phyloP scores from a whole-genome alignment of 2,888 invertebrate species.

The Patella depressa region DNA sequence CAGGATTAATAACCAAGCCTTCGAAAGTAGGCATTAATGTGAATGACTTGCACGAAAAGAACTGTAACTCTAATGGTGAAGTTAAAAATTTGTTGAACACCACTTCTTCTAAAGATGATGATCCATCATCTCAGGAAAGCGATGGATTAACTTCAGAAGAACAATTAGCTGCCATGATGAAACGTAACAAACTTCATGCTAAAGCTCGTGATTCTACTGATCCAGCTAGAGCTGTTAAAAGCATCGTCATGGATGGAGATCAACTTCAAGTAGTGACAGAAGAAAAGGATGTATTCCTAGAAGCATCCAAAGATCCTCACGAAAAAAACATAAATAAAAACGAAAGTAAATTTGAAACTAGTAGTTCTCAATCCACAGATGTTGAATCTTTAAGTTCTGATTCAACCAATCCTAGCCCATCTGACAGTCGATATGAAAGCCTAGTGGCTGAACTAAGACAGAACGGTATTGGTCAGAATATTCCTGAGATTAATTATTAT shows the following conservation, averaged over 20 bases:
- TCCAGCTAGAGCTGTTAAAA: constrained; percentile 56
- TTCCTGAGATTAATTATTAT: constrained; percentile 4
- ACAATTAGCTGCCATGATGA: constrained; percentile 55
- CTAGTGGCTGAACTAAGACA: constrained; percentile 45
- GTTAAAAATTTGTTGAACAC: constrained; percentile 39
- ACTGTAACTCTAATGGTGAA: constrained; percentile 44
- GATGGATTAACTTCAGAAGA: constrained; percentile 61
- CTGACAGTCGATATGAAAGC: constrained; percentile 42
- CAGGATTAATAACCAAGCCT: constrained; percentile 39
- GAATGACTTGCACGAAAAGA: constrained; percentile 53
- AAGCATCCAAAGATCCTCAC: constrained; percentile 32
- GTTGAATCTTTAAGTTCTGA: constrained; percentile 58
- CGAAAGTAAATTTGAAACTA: constrained; percentile 56
- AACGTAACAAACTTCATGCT: constrained; percentile 55
- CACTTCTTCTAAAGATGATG: constrained; percentile 32
- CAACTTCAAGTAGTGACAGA: constrained; percentile 68
- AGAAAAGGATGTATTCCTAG: constrained; percentile 48
- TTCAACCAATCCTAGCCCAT: constrained; percentile 56
- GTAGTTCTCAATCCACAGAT: constrained; percentile 54
- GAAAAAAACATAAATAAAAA: constrained; percentile 52
- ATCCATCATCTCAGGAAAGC: constrained; percentile 44
- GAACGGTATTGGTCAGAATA: constrained; percentile 9
- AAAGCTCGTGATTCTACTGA: constrained; percentile 48
- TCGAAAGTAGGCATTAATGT: constrained; percentile 56
- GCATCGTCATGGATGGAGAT: constrained; percentile 72